phyloP scores from a whole-genome alignment of 2,113 vertebrate genomes.

The Otis tarda region DNA sequence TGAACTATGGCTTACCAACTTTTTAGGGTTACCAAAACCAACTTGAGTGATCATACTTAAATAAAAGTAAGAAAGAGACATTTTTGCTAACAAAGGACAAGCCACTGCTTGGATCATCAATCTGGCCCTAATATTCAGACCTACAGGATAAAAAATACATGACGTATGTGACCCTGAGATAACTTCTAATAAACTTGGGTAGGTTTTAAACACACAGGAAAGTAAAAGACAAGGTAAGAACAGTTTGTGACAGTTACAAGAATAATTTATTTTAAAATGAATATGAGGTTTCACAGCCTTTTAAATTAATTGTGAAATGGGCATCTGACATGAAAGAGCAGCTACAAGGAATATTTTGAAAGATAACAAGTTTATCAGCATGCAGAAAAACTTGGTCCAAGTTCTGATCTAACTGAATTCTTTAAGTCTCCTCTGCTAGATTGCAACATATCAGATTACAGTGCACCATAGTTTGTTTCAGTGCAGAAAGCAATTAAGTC shows the following conservation, averaged over 20 bases:
- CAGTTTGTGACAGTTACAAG: not conserved
- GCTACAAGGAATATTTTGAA: not conserved
- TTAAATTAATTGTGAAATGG: not conserved
- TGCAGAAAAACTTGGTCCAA: not conserved
- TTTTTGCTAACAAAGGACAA: not conserved
- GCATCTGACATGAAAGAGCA: not conserved
- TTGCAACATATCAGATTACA: not conserved
- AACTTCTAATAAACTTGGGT: not conserved
- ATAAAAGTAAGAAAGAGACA: not conserved
- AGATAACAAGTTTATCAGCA: not conserved
- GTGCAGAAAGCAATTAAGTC: not conserved
- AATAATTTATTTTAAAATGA: not conserved
- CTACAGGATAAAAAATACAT: not conserved
- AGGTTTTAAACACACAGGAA: not conserved
- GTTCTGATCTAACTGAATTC: not conserved
- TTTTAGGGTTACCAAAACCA: not conserved
- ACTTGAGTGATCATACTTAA: not conserved
- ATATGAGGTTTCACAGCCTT: not conserved
- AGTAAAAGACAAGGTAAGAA: not conserved
- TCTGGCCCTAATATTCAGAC: not conserved
- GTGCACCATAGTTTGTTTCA: rapidly evolving
- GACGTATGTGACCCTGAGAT: not conserved
- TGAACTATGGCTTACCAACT: not conserved
- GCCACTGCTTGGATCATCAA: not conserved
- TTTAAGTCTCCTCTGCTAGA: not conserved